These are phyloP conservation scores for Archaeoteleia sp. DNA, from an alignment of 2,888 invertebrate genomes.

Conservation along the genomic window DNA sequence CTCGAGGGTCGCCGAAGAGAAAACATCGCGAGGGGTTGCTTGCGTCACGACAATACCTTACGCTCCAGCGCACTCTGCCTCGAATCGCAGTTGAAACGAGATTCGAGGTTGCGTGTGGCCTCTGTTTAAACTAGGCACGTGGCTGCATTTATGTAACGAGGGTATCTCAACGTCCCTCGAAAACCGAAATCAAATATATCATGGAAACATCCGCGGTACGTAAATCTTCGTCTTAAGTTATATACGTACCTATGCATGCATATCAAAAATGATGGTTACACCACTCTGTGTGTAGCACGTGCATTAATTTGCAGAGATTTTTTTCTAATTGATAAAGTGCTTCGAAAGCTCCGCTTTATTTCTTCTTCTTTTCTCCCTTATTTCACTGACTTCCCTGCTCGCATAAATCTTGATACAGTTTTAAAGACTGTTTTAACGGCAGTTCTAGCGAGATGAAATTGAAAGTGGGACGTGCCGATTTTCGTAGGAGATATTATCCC, in stretches of 20 bases:
- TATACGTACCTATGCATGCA: slow-evolving; percentile 18
- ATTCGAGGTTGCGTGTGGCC: slow-evolving; percentile 55
- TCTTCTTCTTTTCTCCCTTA: slow-evolving; percentile 1
- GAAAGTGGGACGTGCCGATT: slow-evolving; percentile 14
- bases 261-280: slow-evolving; percentile 12
- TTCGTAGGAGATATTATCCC: not conserved
- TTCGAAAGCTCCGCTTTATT: no score
- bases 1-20: slow-evolving; percentile 51
- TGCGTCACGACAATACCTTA: slow-evolving; percentile 66
- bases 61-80: slow-evolving; percentile 66
- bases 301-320: no score
- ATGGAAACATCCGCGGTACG: slow-evolving; percentile 51
- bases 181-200: slow-evolving; percentile 72
- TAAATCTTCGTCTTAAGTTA: slow-evolving; percentile 29
- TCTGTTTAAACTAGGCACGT: slow-evolving; percentile 73
- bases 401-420: slow-evolving; percentile 8
- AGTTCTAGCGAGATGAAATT: slow-evolving; percentile 13
- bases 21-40: slow-evolving; percentile 48
- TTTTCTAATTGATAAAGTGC: no score
- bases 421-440: slow-evolving; percentile 7
- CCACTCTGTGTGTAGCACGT: no score
- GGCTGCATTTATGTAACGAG: slow-evolving; percentile 69
- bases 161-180: slow-evolving; percentile 64
- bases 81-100: slow-evolving; percentile 59
- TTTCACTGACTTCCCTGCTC: no score